A percentile compares a stretch with the other conserved stretches of the same genome.
Conservation (phyloP, 1,140 invertebrate species). For the Hycleus cichorii region DNA sequence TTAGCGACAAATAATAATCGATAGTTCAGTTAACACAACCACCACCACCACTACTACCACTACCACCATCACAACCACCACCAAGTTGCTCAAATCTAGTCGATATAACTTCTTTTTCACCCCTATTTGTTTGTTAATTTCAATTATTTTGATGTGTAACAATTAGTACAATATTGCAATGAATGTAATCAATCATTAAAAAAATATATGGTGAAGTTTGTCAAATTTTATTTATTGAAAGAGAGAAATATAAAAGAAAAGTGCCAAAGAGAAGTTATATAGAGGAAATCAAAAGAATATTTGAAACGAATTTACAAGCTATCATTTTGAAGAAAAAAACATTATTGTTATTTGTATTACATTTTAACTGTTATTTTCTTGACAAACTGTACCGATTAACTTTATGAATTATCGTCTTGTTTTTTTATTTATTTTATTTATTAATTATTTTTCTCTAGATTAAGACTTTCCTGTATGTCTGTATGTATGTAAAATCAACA, state of each 20-base stretch:
- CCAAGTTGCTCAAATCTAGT: slow-evolving; percentile 19
- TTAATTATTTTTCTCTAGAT: slow-evolving; percentile 11
- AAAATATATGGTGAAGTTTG: slow-evolving; percentile 6
- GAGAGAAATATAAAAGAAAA: slow-evolving; percentile 10
- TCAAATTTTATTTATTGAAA: background rate
- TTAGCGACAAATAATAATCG: background rate
- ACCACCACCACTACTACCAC: background rate
- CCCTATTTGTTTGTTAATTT: background rate
- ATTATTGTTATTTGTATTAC: background rate
- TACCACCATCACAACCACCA: background rate
- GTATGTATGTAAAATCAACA: slow-evolving; percentile 35
- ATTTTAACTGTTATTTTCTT: background rate
- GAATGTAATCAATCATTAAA: too few relatives aligned
- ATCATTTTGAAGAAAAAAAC: background rate
- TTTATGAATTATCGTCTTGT: background rate
- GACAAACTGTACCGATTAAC: slow-evolving; percentile 4
- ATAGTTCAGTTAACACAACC: background rate
- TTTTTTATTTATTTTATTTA: slow-evolving; percentile 7
- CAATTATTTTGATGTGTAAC: slow-evolving; percentile 1
- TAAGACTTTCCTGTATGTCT: slow-evolving; percentile 36
- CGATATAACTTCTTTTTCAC: slow-evolving; percentile 1
- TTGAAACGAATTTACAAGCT: slow-evolving; percentile 23
- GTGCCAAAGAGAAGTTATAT: slow-evolving; percentile 8
- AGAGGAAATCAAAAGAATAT: slow-evolving; percentile 8
- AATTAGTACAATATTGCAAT: slow-evolving; percentile 11